Conservation (phyloP, 2,888 invertebrate species). For the Lithodes maja region DNA sequence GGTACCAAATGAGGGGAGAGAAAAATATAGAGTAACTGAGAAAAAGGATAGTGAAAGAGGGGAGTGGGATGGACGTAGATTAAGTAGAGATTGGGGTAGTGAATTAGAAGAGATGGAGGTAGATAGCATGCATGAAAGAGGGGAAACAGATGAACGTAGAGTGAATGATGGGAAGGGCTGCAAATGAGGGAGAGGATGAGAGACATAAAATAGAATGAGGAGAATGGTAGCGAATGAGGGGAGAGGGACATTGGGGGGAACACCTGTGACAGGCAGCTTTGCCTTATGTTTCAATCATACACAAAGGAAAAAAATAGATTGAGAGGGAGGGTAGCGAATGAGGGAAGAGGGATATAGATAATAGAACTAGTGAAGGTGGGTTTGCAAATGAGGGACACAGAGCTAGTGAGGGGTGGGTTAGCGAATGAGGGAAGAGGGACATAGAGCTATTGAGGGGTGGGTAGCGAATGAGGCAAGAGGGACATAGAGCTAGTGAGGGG, state of each 20-base stretch:
- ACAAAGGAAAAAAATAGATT: background rate
- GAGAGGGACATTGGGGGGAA: background rate
- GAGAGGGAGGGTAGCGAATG: background rate
- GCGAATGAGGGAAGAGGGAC: background rate
- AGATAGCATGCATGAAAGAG: background rate
- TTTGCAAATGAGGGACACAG: background rate
- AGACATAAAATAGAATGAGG: background rate
- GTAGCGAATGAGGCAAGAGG: background rate
- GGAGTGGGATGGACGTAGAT: background rate
- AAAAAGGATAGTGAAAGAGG: slow-evolving; percentile 3
- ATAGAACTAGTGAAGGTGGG: background rate
- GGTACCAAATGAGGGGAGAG: slow-evolving; percentile 7
- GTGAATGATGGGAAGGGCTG: background rate
- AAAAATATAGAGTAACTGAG: background rate
- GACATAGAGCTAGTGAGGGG: background rate
- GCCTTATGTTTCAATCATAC: background rate
- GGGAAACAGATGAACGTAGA: background rate
- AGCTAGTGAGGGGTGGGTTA: background rate
- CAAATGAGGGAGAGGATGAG: background rate
- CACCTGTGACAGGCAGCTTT: background rate
- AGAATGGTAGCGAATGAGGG: background rate
- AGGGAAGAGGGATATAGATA: background rate
- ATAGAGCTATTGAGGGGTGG: background rate
- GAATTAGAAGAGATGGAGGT: background rate
- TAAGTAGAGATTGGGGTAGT: background rate